Evolutionary conservation across 2,888 invertebrate genomes (phyloP).

Genomic region (Andrena dorsata): DNA sequence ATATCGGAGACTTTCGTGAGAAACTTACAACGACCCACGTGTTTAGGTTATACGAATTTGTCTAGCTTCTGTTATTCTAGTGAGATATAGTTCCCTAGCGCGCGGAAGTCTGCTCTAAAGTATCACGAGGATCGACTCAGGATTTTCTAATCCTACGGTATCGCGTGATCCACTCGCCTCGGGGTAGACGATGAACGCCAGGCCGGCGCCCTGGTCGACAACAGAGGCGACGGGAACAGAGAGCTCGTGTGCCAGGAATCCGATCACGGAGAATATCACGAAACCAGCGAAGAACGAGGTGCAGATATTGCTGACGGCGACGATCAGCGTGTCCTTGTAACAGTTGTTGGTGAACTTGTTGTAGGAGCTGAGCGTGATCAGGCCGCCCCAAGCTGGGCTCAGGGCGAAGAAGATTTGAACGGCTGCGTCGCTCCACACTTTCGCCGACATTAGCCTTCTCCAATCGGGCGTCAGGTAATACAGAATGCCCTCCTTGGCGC

Average conservation of each 20-base stretch:
- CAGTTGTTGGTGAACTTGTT: slow-evolving; percentile 94
- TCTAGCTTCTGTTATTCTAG: too few species aligned
- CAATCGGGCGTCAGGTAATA: slow-evolving; percentile 93
- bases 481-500: slow-evolving; percentile 91
- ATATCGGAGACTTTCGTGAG: too few species aligned
- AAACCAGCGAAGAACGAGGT: slow-evolving; percentile 93
- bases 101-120: background rate
- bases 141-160: background rate
- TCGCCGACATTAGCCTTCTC: slow-evolving; percentile 90
- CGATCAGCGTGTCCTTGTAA: slow-evolving; percentile 91
- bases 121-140: background rate
- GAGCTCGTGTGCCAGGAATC: slow-evolving; percentile 92
- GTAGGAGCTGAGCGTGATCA: slow-evolving; percentile 94
- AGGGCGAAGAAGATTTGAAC: slow-evolving; percentile 95
- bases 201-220: slow-evolving; percentile 91
- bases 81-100: too few species aligned
- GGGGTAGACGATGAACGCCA: slow-evolving; percentile 95
- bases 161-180: slow-evolving; percentile 85
- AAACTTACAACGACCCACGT: too few species aligned
- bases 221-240: slow-evolving; percentile 90
- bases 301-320: slow-evolving; percentile 91
- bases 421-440: slow-evolving; percentile 94
- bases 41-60: too few species aligned
- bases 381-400: slow-evolving; percentile 94
- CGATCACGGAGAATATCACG: slow-evolving; percentile 93